A percentile compares a stretch with the other conserved stretches of the same genome.
These are phyloP conservation scores for Ladona fulva DNA, from an alignment of 1,140 invertebrate genomes.

Conservation along the genomic window DNA sequence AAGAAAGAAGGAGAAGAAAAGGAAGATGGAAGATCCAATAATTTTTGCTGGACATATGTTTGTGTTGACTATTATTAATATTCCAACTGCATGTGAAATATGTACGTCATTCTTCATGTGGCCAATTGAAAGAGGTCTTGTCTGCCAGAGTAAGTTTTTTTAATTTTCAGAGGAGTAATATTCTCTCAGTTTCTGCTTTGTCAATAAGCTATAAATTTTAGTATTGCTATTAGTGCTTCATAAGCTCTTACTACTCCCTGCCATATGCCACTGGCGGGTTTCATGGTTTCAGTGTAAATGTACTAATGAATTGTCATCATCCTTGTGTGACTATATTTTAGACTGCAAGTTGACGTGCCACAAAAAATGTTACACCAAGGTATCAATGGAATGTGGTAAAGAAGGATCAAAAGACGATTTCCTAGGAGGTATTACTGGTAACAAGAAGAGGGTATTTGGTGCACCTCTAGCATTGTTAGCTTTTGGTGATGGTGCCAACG, in stretches of 20 bases:
- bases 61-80: conserved; percentile 83
- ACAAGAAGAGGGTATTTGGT: conserved; percentile 61
- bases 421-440: conserved; percentile 26
- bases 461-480: conserved; percentile 57
- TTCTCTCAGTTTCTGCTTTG: too few species aligned
- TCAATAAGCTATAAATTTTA: too few species aligned
- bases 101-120: conserved; percentile 91
- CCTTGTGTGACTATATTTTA: conserved; percentile 22
- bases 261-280: too few species aligned
- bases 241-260: too few species aligned
- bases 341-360: conserved; percentile 90
- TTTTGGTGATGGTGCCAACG: conserved; percentile 57
- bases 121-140: conserved; percentile 84
- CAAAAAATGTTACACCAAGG: conserved; percentile 81
- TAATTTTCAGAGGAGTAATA: conserved; percentile 8
- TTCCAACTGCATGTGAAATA: conserved; percentile 91
- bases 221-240: too few species aligned
- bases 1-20: conserved; percentile 71
- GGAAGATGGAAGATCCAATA: conserved; percentile 65
- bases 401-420: background rate
- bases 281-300: too few species aligned
- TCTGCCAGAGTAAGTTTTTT: conserved; percentile 57
- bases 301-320: too few species aligned
- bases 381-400: conserved; percentile 40
- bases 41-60: conserved; percentile 77